These are phyloP conservation scores for Herminia tarsipennalis DNA, from an alignment of 2,888 invertebrate species.

Conservation along the genomic window DNA sequence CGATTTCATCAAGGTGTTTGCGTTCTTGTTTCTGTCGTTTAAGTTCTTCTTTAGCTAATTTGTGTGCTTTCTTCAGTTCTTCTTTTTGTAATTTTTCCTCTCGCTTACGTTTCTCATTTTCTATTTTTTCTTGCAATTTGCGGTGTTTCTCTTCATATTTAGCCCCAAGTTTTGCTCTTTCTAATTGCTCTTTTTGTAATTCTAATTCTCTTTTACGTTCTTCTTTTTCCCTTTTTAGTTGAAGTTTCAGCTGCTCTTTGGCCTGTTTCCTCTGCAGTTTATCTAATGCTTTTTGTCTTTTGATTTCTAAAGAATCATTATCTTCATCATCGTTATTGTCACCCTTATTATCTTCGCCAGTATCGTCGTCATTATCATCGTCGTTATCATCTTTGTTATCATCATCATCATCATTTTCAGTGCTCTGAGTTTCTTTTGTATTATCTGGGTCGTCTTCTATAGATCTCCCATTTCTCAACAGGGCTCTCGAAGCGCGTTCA, in stretches of 20 bases:
- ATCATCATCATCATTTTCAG: slow-evolving; percentile 47
- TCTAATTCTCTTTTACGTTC: slow-evolving; percentile 44
- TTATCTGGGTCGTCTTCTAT: slow-evolving; percentile 57
- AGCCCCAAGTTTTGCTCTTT: slow-evolving; percentile 43
- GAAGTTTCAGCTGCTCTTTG: slow-evolving; percentile 52
- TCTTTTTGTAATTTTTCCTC: slow-evolving; percentile 52
- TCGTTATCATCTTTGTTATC: slow-evolving; percentile 38
- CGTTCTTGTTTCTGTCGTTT: slow-evolving; percentile 44
- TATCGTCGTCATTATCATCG: slow-evolving; percentile 12
- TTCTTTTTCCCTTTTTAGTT: slow-evolving; percentile 47
- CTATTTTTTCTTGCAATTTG: slow-evolving; percentile 40
- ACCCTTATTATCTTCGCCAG: no score
- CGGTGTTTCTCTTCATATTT: slow-evolving; percentile 42
- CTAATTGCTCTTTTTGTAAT: slow-evolving; percentile 44
- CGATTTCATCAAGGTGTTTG: slow-evolving; percentile 51
- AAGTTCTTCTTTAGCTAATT: slow-evolving; percentile 35
- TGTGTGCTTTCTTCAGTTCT: slow-evolving; percentile 52
- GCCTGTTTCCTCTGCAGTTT: slow-evolving; percentile 20
- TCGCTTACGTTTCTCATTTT: slow-evolving; percentile 50
- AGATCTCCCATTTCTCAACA: slow-evolving; percentile 55
- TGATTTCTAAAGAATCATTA: slow-evolving; percentile 26
- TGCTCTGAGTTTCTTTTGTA: slow-evolving; percentile 50
- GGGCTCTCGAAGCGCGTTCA: slow-evolving; percentile 55
- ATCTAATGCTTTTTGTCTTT: slow-evolving; percentile 28
- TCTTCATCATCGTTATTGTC: slow-evolving; percentile 35